These are phyloP conservation scores for Chlorops oryzae DNA, from an alignment of 1,140 invertebrate genomes.

Conservation along the genomic window DNA sequence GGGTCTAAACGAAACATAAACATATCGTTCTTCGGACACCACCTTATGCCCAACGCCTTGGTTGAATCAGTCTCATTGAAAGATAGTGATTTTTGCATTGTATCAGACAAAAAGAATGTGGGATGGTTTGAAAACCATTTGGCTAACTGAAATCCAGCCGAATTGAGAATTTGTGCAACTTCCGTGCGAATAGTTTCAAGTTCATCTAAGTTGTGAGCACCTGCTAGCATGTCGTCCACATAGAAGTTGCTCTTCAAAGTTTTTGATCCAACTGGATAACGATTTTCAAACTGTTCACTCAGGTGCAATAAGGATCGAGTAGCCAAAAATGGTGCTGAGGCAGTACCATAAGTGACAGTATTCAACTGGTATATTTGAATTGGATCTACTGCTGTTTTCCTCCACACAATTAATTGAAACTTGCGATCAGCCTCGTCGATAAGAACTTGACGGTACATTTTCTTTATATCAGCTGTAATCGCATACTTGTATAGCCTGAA, in stretches of 20 bases:
- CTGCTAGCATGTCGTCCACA: slow-evolving; percentile 40
- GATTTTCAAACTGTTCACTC: slow-evolving; percentile 25
- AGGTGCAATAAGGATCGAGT: slow-evolving; percentile 34
- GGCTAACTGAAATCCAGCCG: slow-evolving; percentile 26
- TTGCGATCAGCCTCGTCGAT: slow-evolving; percentile 29
- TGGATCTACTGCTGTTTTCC: slow-evolving; percentile 15
- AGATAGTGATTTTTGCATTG: not conserved
- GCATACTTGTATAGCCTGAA: slow-evolving; percentile 32
- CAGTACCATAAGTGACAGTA: slow-evolving; percentile 46
- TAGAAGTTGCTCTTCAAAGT: slow-evolving; percentile 34
- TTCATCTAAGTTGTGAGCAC: slow-evolving; percentile 17
- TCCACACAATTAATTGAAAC: slow-evolving; percentile 48
- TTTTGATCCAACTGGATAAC: slow-evolving; percentile 24
- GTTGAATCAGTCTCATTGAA: not conserved
- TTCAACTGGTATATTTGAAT: slow-evolving; percentile 36
- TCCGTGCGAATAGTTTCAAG: slow-evolving; percentile 21
- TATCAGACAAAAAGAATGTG: not conserved
- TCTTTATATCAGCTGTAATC: slow-evolving; percentile 38
- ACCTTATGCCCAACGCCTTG: not conserved
- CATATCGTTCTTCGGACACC: not conserved
- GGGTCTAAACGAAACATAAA: too few relatives aligned
- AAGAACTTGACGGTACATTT: slow-evolving; percentile 48
- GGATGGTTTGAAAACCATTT: slow-evolving; percentile 34
- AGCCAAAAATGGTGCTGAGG: slow-evolving; percentile 40
- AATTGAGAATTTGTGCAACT: slow-evolving; percentile 20